Conservation (phyloP, 2,888 invertebrate species). For the Chrysotoxum bicinctum region DNA sequence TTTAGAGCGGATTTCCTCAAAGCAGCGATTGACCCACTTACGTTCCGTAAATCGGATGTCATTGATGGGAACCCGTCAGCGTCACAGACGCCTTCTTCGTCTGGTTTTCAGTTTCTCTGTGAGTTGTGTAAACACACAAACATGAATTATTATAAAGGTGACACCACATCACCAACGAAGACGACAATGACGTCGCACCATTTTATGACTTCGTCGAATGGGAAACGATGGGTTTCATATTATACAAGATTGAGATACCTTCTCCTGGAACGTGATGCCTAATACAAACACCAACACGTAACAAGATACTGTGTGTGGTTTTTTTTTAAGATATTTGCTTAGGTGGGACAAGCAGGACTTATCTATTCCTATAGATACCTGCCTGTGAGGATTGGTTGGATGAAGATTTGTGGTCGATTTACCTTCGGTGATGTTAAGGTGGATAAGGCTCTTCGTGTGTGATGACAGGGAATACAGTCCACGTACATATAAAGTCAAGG, state of each 20-base stretch:
- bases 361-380: background rate
- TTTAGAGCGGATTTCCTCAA: constrained; percentile 38
- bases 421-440: constrained; percentile 16
- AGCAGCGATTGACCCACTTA: constrained; percentile 61
- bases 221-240: constrained; percentile 42
- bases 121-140: constrained; percentile 11
- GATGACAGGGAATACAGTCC: background rate
- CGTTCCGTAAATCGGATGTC: constrained; percentile 32
- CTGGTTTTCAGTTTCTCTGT: background rate
- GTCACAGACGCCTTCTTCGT: constrained; percentile 28
- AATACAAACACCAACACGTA: background rate
- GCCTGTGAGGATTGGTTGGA: background rate
- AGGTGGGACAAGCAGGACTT: constrained; percentile 21
- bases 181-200: background rate
- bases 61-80: constrained; percentile 24
- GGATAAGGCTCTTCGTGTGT: constrained; percentile 22
- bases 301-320: constrained; percentile 42
- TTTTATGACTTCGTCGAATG: constrained; percentile 12
- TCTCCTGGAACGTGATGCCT: constrained; percentile 34
- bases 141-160: constrained; percentile 17
- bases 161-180: background rate
- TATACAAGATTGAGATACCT: constrained; percentile 14
- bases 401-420: constrained; percentile 34
- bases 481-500: background rate
- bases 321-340: background rate